Evolutionary conservation across 1,140 invertebrate genomes (phyloP), one percentile per base, ranked within the genome.

Genomic region (Hylaeus volcanicus): DNA sequence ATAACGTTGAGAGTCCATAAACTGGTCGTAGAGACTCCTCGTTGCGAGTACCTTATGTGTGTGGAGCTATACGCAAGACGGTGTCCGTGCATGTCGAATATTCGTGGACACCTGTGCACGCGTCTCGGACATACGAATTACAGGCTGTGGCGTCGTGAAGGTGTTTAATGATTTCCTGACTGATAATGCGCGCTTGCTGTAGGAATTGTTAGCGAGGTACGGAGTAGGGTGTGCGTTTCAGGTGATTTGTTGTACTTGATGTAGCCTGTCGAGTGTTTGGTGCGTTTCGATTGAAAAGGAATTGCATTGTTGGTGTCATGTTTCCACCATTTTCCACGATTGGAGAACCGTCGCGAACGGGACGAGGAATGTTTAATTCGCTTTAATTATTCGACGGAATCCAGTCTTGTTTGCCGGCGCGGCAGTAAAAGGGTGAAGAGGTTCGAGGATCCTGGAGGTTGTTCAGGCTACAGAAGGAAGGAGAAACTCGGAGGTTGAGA

Each of bases 1-100:
- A 93, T 91, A 91, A 92, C 88, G 89, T 90, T 89, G 91, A 92
- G 89, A 92, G 92, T 90, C 89, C 87, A 92, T 92, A 93, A 93
- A 92, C 90, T 92, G 86, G 85, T 92, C 90, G 90, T 92, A 91
- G 86, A 89, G 85, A 82, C 86, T 87, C 86, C 86, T 88, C 88
- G 88, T 88, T 89, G 85, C 87, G 89, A 11, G 6, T 89, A 90
- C 89, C 51, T 88, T 90, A 90, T 81, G 76, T 80, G 83, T 84
- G 85, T 73, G 26, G 26, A 74, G 65, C 15, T 61, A 76, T 74
- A 60, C 76, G 53, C 5, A 4, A 51, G 2, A 37, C 26, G 9
- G 4, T 60, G 53, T 71, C 5, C 3, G 6, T 61, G 56, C 56
- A 48, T 56, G 51, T 43, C 39, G 51, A 73, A 79, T 73, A 65